Evolutionary conservation across 2,888 invertebrate genomes (phyloP).

Genomic region (Choreutis nemorana): DNA sequence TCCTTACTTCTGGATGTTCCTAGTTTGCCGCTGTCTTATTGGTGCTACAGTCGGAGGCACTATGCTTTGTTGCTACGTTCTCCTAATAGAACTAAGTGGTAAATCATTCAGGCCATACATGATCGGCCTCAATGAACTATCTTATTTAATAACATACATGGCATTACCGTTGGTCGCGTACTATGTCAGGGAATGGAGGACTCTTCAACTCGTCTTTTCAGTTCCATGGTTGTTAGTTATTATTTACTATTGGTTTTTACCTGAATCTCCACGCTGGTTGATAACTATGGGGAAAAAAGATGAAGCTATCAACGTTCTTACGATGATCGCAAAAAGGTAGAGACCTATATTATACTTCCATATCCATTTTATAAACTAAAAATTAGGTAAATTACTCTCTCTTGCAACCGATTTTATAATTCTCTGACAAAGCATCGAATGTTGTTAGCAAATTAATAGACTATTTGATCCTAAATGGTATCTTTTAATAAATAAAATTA

Average conservation of each 20-base stretch:
- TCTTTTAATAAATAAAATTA: background rate
- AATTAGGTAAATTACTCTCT: too few relatives aligned
- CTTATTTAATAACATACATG: conserved; percentile 64
- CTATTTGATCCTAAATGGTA: too few relatives aligned
- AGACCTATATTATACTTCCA: conserved; percentile 8
- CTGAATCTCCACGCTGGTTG: conserved; percentile 84
- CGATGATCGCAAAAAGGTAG: conserved; percentile 66
- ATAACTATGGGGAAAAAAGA: conserved; percentile 71
- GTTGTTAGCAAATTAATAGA: conserved; percentile 1
- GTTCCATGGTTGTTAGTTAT: conserved; percentile 60
- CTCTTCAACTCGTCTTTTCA: conserved; percentile 65
- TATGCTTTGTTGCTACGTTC: conserved; percentile 72
- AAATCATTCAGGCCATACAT: conserved; percentile 61
- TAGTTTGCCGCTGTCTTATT: conserved; percentile 64
- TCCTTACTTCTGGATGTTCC: conserved; percentile 67
- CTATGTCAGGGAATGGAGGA: conserved; percentile 67
- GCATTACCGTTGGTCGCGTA: conserved; percentile 67
- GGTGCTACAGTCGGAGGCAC: conserved; percentile 71
- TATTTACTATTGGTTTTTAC: conserved; percentile 72
- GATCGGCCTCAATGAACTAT: conserved; percentile 61
- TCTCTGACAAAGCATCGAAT: too few relatives aligned
- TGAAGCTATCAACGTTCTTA: conserved; percentile 69
- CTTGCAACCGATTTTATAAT: too few relatives aligned
- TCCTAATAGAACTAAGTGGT: conserved; percentile 70
- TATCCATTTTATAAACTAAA: too few relatives aligned